phyloP scores from a whole-genome alignment of 1,140 invertebrate species.

The Drosophila melanica region DNA sequence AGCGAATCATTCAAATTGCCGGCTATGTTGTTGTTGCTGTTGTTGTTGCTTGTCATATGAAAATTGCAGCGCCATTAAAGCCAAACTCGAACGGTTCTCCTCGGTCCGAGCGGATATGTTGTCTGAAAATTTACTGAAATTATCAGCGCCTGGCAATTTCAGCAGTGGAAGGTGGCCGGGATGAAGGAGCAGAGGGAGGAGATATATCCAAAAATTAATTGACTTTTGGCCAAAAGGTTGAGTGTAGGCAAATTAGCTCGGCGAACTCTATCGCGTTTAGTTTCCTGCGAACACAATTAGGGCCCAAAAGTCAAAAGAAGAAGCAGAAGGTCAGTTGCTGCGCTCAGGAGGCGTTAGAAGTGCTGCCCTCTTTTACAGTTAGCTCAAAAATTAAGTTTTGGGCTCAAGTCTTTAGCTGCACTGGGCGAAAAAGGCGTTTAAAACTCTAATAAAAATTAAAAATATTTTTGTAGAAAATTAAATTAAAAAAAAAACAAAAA shows the following conservation, averaged over 20 bases:
- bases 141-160: constrained; percentile 36
- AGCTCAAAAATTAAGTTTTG: constrained; percentile 68
- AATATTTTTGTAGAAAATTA: neutral
- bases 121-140: constrained; percentile 70
- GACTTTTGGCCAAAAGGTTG: constrained; percentile 55
- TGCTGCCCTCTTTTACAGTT: constrained; percentile 65
- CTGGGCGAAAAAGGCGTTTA: neutral
- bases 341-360: constrained; percentile 9
- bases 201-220: constrained; percentile 65
- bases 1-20: too few species aligned
- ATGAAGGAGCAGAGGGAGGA: neutral
- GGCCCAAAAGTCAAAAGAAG: neutral
- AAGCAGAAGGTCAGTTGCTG: neutral
- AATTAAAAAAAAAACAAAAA: too few species aligned
- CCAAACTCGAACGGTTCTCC: neutral
- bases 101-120: constrained; percentile 70
- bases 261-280: constrained; percentile 8
- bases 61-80: constrained; percentile 66
- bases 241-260: constrained; percentile 77
- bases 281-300: constrained; percentile 80
- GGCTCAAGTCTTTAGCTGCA: constrained; percentile 1
- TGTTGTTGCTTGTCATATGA: constrained; percentile 71
- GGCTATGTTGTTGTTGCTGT: constrained; percentile 3
- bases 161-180: too few species aligned
- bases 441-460: neutral